A percentile compares a stretch with the other conserved stretches of the same genome.
Conservation (phyloP, 2,888 invertebrate species). For the Dynastes maya region DNA sequence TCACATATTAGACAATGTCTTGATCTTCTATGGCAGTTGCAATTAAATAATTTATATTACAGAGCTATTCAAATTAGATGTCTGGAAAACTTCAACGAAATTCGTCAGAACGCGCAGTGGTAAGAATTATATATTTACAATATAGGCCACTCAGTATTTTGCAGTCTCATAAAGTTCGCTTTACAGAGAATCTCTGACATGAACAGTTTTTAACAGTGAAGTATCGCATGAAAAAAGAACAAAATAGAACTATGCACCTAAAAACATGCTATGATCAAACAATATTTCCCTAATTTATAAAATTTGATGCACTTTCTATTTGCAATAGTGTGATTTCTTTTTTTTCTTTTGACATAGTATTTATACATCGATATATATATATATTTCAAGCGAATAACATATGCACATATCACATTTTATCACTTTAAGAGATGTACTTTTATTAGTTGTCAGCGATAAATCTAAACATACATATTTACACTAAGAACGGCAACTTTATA, state of each 20-base stretch:
- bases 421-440: slow-evolving; percentile 29
- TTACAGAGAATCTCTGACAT: not conserved
- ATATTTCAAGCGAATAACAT: slow-evolving; percentile 37
- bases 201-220: too few relatives aligned
- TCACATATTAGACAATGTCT: not conserved
- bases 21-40: not conserved
- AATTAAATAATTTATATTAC: not conserved
- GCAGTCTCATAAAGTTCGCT: slow-evolving; percentile 26
- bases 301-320: not conserved
- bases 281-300: not conserved
- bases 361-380: slow-evolving; percentile 24
- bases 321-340: not conserved
- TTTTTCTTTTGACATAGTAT: not conserved
- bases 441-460: slow-evolving; percentile 22
- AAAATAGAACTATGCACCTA: not conserved
- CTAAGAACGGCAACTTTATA: not conserved
- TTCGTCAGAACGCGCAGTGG: not conserved
- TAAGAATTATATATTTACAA: slow-evolving; percentile 3
- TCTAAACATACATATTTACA: slow-evolving; percentile 17
- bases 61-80: not conserved
- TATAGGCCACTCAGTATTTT: slow-evolving; percentile 33
- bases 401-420: slow-evolving; percentile 38
- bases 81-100: not conserved
- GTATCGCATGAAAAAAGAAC: not conserved
- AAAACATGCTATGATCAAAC: not conserved